These are phyloP conservation scores for Okamejei kenojei DNA, from an alignment of 2,797 vertebrate genomes.

Conservation along the genomic window DNA sequence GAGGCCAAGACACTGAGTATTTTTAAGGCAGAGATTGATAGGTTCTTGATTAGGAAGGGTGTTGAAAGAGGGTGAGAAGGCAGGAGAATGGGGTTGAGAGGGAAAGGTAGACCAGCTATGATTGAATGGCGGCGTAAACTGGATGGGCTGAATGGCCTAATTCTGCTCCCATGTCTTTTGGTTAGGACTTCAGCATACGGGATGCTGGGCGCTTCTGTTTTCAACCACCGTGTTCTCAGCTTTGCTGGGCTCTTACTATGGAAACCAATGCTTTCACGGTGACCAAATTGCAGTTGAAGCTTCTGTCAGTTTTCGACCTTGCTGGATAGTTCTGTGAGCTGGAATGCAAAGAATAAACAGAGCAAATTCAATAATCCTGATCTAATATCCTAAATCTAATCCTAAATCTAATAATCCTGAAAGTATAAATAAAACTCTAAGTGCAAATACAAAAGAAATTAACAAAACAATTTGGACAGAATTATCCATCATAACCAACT, in stretches of 20 bases:
- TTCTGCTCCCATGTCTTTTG: too few relatives aligned
- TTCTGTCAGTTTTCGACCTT: not conserved
- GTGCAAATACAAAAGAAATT: not conserved
- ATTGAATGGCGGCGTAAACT: too few relatives aligned
- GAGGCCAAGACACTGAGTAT: too few relatives aligned
- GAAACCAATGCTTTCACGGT: not conserved
- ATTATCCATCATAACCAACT: too few relatives aligned
- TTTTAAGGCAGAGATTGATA: too few relatives aligned
- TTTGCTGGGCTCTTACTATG: not conserved
- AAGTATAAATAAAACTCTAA: not conserved
- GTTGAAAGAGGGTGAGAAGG: too few relatives aligned
- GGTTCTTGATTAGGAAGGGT: too few relatives aligned
- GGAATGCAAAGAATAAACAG: not conserved
- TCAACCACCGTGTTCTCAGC: not conserved
- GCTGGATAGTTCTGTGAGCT: not conserved
- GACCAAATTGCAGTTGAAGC: not conserved
- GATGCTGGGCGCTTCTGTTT: not conserved
- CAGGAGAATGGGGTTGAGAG: too few relatives aligned
- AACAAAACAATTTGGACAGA: not conserved
- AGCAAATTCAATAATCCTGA: not conserved
- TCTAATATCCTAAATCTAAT: too few relatives aligned
- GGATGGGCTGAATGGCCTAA: too few relatives aligned
- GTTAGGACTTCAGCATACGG: not conserved
- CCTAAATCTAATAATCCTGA: not conserved
- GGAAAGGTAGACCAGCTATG: too few relatives aligned